A percentile compares a stretch with the other conserved stretches of the same genome.
Evolutionary conservation across 2,113 vertebrate species (phyloP).

Genomic region (Cyphomyrus plagiostoma): DNA sequence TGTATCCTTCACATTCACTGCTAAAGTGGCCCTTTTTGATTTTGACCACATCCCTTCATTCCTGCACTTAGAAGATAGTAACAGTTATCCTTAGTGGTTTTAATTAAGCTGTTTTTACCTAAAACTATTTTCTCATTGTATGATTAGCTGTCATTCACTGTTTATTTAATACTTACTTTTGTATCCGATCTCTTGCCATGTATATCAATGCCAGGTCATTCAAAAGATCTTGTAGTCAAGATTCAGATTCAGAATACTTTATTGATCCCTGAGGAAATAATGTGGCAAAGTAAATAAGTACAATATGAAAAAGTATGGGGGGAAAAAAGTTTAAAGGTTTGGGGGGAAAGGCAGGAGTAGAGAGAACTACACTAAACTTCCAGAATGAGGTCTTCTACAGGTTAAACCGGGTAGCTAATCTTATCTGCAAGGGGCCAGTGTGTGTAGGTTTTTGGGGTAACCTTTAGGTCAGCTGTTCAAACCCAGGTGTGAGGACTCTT

Average conservation of each 20-base stretch:
- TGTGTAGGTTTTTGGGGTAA: no score
- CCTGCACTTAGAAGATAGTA: background rate
- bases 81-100: background rate
- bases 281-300: no score
- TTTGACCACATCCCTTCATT: background rate
- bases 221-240: background rate
- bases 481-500: no score
- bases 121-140: background rate
- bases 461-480: no score
- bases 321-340: no score
- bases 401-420: background rate
- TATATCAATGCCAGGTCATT: background rate
- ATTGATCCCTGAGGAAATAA: no score
- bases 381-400: background rate
- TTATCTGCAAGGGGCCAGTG: no score
- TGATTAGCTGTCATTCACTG: background rate
- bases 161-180: background rate
- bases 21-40: background rate
- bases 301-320: no score
- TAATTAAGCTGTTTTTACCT: background rate
- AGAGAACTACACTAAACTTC: background rate
- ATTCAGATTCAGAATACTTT: no score
- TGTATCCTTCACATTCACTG: slow-evolving; percentile 72
- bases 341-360: background rate
- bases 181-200: background rate